Percentiles rank a stretch among this genome's conserved stretches.
Evolutionary conservation across 2,113 vertebrate genomes (phyloP).

Genomic region (Anoura caudifer): DNA sequence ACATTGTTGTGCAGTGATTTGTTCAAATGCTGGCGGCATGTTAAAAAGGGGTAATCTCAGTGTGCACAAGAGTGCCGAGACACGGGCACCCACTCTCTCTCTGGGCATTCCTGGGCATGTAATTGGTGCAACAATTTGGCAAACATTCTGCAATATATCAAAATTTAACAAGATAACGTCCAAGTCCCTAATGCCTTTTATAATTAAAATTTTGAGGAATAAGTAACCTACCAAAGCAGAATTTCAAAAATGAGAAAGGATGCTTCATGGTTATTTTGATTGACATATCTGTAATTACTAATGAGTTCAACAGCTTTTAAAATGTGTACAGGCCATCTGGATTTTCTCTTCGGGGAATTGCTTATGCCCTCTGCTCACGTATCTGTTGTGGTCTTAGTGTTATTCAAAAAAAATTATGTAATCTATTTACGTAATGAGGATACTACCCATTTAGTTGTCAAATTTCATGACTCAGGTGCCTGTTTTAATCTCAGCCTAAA

Average conservation of each 20-base stretch:
- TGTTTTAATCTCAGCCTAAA: slow-evolving; percentile 17
- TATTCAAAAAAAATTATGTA: not conserved
- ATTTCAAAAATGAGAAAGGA: not conserved
- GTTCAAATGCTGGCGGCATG: not conserved
- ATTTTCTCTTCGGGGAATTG: slow-evolving; percentile 33
- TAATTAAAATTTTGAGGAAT: slow-evolving; percentile 7
- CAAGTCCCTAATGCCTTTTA: not conserved
- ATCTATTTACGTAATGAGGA: not conserved
- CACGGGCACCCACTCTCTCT: not conserved
- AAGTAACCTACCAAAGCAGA: not conserved
- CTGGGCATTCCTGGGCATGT: not conserved
- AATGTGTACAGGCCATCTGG: not conserved
- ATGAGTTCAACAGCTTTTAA: not conserved
- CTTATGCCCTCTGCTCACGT: not conserved
- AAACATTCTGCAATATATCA: not conserved
- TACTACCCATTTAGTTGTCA: not conserved
- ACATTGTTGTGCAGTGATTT: not conserved
- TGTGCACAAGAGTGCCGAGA: not conserved
- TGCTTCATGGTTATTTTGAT: not conserved
- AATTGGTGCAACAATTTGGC: not conserved
- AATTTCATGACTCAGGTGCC: not conserved
- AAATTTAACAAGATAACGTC: not conserved
- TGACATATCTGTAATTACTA: not conserved
- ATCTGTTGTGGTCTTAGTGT: not conserved
- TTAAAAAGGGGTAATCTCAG: not conserved